Conservation (phyloP, 2,113 vertebrate species). For the Apodemus speciosus region DNA sequence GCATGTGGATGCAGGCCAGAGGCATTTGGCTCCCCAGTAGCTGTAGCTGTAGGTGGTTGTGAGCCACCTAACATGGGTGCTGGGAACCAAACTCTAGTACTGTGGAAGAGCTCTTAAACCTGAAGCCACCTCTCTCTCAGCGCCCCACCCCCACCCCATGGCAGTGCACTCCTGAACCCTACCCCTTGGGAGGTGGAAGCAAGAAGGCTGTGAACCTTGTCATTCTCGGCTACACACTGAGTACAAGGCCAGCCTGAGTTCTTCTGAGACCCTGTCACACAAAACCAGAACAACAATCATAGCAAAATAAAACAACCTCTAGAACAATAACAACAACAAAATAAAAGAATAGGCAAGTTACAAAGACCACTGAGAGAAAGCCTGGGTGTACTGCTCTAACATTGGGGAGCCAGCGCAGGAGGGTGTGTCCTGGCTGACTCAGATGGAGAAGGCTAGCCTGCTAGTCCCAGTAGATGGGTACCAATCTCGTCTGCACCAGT, state of each 20-base stretch:
- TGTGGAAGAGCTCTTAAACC: neutral
- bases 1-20: neutral
- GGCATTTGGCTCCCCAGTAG: neutral
- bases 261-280: neutral
- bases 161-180: neutral
- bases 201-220: neutral
- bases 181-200: neutral
- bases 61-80: neutral
- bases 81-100: neutral
- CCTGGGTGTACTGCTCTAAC: neutral
- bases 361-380: neutral
- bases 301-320: neutral
- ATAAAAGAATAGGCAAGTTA: neutral
- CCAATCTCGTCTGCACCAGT: neutral
- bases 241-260: neutral
- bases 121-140: neutral
- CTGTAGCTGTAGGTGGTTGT: neutral
- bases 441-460: neutral
- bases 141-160: accelerated
- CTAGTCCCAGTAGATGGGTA: neutral
- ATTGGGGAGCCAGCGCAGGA: neutral
- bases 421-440: neutral
- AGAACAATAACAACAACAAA: neutral
- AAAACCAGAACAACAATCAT: neutral
- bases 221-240: neutral